Percentiles rank a stretch among this genome's conserved stretches.
These are phyloP conservation scores for Empis stercorea DNA, from an alignment of 2,888 invertebrate species.

Conservation along the genomic window DNA sequence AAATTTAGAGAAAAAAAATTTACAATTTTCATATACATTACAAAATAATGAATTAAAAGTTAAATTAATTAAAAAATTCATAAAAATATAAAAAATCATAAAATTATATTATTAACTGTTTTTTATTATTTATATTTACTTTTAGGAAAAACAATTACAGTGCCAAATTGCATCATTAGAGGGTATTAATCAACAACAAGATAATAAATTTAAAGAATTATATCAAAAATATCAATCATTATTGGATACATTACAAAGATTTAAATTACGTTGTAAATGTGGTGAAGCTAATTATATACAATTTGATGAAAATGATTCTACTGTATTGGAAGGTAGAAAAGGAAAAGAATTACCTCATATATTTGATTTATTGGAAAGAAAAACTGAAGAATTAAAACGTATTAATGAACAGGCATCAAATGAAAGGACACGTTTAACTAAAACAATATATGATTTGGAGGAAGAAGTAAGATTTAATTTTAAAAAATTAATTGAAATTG, in stretches of 20 bases:
- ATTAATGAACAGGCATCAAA: constrained; percentile 6
- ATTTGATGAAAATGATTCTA: constrained; percentile 2
- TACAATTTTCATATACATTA: constrained; percentile 4
- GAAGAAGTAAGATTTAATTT: constrained; percentile 5
- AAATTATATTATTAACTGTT: not conserved
- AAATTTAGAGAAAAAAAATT: constrained; percentile 8
- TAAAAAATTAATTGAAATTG: no score
- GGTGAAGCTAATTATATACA: constrained; percentile 3
- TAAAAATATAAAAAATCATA: constrained; percentile 8
- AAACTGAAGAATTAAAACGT: constrained; percentile 3
- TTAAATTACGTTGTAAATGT: constrained; percentile 7
- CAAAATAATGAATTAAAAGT: constrained; percentile 1
- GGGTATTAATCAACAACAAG: constrained; percentile 2
- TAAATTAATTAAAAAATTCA: not conserved
- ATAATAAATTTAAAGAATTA: constrained; percentile 6
- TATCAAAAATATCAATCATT: constrained; percentile 3
- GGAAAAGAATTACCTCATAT: constrained; percentile 6
- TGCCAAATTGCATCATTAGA: constrained; percentile 1
- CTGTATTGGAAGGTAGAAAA: not conserved
- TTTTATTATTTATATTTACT: not conserved
- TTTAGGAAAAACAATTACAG: constrained; percentile 5
- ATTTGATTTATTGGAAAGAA: constrained; percentile 6
- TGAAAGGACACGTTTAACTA: constrained; percentile 6
- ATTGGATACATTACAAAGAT: not conserved
- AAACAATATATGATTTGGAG: constrained; percentile 6